A percentile compares a stretch with the other conserved stretches of the same genome.
Evolutionary conservation across 2,113 vertebrate species (phyloP).

Genomic region (Nicator chloris): DNA sequence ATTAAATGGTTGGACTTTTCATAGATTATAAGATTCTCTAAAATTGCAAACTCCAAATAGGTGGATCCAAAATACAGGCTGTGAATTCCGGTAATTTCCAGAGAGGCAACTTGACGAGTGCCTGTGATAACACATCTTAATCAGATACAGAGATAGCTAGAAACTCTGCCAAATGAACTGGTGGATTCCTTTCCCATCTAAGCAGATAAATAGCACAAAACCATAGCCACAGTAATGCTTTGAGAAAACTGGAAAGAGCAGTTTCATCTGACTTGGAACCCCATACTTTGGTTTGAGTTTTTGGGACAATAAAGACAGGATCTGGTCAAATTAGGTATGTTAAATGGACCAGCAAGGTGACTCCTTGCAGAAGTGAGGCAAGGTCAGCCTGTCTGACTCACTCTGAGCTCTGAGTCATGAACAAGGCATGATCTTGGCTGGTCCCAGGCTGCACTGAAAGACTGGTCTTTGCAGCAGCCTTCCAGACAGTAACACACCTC

Average conservation of each 20-base stretch:
- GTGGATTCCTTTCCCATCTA: neutral
- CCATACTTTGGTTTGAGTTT: neutral
- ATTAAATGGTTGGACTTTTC: neutral
- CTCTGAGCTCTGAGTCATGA: neutral
- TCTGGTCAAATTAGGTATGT: neutral
- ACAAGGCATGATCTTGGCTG: rapidly evolving
- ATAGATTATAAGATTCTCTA: neutral
- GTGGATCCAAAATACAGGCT: neutral
- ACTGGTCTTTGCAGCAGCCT: neutral
- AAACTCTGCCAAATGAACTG: neutral
- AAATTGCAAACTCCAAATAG: neutral
- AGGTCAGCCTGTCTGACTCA: neutral
- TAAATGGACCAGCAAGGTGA: neutral
- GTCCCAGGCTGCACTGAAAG: neutral
- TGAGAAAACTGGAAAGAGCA: neutral
- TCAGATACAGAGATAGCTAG: neutral
- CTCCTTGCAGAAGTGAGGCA: neutral
- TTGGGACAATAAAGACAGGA: neutral
- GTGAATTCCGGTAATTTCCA: neutral
- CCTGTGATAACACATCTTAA: neutral
- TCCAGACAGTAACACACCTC: neutral
- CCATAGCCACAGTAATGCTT: neutral
- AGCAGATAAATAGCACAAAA: neutral
- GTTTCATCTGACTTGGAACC: neutral
- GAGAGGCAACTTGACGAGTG: neutral